Evolutionary conservation across 2,113 vertebrate species (phyloP), one percentile per base, ranked within the genome.

Genomic region (Pterocles gutturalis): DNA sequence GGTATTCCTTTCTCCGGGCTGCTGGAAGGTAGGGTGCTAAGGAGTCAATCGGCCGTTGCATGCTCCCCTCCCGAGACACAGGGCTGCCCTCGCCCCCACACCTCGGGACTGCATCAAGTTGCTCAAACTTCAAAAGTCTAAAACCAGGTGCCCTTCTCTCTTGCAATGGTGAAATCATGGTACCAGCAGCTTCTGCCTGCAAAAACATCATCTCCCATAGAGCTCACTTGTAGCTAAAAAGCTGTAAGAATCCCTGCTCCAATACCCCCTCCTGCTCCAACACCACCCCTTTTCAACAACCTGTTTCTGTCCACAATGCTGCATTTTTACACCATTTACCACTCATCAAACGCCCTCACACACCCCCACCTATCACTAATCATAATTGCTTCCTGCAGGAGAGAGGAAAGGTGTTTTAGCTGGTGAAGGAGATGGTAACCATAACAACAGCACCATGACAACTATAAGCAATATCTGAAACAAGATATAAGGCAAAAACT

Each of bases 371-470:
- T 62, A 75, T 49, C 86, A 46, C 72, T 76, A 61, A 65, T 41
- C 45, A 31, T 72, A 48, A 94, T 15, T 67, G 61, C 53, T 89
- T 95, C 94, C 94, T 82, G 73, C 83, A 71, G 83, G 46, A 94
- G 62, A 75, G 43, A 83, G 88, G 75, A 87, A 86, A 94, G 69
- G 77, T 31, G 12, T 78, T 83, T 65, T 36, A 92, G 76, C 83
- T 33, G 38, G 34, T 33, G 76, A 93, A 84, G 67, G 72, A 89
- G 64, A 65, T 48, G 51, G 94, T 95, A 89, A 93, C 95, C 92
- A 89, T 95, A 91, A 91, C 92, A 92, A 97, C 93, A 89, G 86
- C 86, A 91, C 95, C 80, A 93, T 92, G 90, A 91, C 94, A 87
- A 97, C 95, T 81, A 0, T 17, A 61, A 89, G 69, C 12, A 41